Evolutionary conservation across 1,140 invertebrate species (phyloP).

Genomic region (Bombus soroeensis): DNA sequence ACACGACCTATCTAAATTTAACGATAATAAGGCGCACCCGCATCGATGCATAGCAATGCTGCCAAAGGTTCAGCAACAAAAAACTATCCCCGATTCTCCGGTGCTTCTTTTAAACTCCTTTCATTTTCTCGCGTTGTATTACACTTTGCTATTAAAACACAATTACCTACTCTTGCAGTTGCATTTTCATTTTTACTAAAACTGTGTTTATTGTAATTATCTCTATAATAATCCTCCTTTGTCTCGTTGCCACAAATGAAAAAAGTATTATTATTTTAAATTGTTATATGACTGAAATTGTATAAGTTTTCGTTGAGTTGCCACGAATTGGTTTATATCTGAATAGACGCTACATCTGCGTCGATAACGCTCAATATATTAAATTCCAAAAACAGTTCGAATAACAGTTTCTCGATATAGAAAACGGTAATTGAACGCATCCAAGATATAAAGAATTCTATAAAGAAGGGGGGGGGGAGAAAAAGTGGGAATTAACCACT

Average conservation of each 20-base stretch:
- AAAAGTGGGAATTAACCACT: slow-evolving; percentile 42
- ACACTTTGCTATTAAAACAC: neutral
- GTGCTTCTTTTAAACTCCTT: neutral
- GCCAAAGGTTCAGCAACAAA: neutral
- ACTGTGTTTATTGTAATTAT: neutral
- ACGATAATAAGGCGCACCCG: slow-evolving; percentile 17
- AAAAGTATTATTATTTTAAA: too few relatives aligned
- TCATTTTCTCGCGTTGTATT: neutral
- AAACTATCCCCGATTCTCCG: neutral
- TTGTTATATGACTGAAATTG: too few relatives aligned
- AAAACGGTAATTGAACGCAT: too few relatives aligned
- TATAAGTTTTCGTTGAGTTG: too few relatives aligned
- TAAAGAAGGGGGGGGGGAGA: neutral
- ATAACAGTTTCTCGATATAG: too few relatives aligned
- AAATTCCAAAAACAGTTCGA: too few relatives aligned
- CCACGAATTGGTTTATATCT: too few relatives aligned
- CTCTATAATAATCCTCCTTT: neutral
- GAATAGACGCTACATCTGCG: too few relatives aligned
- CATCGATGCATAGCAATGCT: neutral
- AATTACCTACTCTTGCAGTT: too few relatives aligned
- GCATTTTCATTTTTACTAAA: neutral
- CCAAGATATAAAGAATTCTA: too few relatives aligned
- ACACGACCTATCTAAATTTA: slow-evolving; percentile 25
- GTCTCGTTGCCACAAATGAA: too few relatives aligned
- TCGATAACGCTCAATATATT: too few relatives aligned